Conservation (phyloP, 2,113 vertebrate species). For the Rutilus rutilus region DNA sequence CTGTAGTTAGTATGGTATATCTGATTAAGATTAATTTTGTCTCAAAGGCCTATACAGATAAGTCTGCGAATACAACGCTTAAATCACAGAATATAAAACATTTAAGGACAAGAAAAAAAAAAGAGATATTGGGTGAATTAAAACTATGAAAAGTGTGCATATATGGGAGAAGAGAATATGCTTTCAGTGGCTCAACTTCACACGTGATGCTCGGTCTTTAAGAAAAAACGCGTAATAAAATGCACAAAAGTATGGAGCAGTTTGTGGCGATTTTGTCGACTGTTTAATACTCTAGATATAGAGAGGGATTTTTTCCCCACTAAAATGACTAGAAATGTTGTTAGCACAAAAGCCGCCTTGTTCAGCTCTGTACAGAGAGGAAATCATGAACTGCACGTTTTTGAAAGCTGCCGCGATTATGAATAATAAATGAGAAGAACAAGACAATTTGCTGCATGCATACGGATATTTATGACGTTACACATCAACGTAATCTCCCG, state of each 20-base stretch:
- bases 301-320: not conserved
- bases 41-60: no score
- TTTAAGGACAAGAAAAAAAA: not conserved
- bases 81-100: no score
- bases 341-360: not conserved
- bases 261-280: not conserved
- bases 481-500: not conserved
- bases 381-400: not conserved
- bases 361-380: not conserved
- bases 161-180: not conserved
- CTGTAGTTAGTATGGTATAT: not conserved
- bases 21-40: not conserved
- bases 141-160: not conserved
- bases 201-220: not conserved
- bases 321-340: not conserved
- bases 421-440: not conserved
- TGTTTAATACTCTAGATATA: not conserved
- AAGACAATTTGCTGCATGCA: not conserved
- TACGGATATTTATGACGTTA: not conserved
- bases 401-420: not conserved
- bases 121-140: not conserved
- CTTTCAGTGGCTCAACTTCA: not conserved
- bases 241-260: not conserved
- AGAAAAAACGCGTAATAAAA: not conserved
- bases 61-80: not conserved